Evolutionary conservation across 2,888 invertebrate species (phyloP).

Genomic region (Coecobrya sp.): DNA sequence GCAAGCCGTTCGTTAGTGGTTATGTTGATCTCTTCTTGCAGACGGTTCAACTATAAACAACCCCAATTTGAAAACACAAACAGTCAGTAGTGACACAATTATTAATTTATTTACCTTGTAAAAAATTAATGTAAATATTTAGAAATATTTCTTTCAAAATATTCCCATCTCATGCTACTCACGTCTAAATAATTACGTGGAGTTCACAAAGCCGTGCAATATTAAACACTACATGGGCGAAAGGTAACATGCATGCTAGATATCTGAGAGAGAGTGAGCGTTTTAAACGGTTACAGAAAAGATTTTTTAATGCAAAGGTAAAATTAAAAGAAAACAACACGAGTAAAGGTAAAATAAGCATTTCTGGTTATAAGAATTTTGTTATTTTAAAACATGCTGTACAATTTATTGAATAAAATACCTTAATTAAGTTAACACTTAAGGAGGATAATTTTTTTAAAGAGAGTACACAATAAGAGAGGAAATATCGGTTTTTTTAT

Average conservation of each 20-base stretch:
- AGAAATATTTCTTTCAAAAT: neutral
- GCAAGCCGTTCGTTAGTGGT: constrained; percentile 90
- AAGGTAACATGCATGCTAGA: neutral
- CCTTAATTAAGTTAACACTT: neutral
- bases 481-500: neutral
- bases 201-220: neutral
- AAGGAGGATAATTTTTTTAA: neutral
- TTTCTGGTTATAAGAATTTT: neutral
- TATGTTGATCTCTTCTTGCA: constrained; percentile 91
- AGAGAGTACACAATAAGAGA: neutral
- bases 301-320: neutral
- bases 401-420: neutral
- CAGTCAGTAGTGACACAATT: constrained; percentile 16
- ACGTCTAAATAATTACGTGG: neutral
- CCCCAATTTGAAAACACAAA: constrained; percentile 50
- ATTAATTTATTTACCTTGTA: neutral
- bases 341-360: neutral
- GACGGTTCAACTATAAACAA: constrained; percentile 89
- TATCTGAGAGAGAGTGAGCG: neutral
- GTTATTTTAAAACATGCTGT: neutral
- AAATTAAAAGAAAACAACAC: neutral
- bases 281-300: neutral
- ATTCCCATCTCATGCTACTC: neutral
- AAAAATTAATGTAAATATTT: neutral
- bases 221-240: neutral